phyloP scores from a whole-genome alignment of 2,888 invertebrate species.

The Nephrotoma guestfalica region DNA sequence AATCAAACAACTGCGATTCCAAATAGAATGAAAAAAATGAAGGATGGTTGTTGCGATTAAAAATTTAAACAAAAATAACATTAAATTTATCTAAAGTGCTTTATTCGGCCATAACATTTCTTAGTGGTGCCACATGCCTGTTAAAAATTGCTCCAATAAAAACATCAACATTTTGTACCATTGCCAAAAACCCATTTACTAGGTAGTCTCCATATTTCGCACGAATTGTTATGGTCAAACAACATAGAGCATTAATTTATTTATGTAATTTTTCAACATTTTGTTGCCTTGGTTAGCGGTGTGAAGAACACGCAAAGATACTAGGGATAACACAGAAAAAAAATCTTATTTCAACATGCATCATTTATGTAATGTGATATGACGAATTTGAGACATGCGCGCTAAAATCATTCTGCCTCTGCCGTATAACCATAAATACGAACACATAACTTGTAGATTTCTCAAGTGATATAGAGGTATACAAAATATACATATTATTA shows the following conservation, averaged over 20 bases:
- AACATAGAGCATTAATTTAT: background rate
- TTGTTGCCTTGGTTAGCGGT: background rate
- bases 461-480: background rate
- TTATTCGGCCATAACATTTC: no score
- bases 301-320: background rate
- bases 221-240: background rate
- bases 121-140: no score
- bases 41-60: no score
- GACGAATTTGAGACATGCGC: background rate
- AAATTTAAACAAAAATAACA: no score
- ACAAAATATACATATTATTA: background rate
- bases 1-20: no score
- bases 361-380: background rate
- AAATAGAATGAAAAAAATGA: no score
- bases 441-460: background rate
- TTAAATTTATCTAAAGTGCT: no score
- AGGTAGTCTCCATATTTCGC: background rate
- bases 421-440: background rate
- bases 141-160: background rate
- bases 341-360: background rate
- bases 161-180: background rate
- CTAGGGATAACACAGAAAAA: background rate
- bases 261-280: background rate
- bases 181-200: background rate
- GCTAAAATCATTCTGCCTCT: background rate